Evolutionary conservation across 1,140 invertebrate species (phyloP).

Genomic region (Drosophila orena): DNA sequence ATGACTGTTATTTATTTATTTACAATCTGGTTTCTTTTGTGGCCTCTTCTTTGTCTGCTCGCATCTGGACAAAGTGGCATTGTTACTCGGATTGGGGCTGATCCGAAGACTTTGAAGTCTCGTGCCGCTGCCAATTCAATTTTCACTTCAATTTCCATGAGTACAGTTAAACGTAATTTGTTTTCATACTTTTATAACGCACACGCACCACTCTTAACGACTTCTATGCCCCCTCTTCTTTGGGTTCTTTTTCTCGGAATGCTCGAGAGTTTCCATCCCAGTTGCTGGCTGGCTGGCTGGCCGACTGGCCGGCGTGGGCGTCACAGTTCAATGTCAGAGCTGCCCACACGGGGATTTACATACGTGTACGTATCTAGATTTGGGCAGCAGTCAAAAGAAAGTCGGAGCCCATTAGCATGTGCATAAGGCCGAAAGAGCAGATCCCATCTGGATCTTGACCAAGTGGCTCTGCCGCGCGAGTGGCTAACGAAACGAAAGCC

Average conservation of each 20-base stretch:
- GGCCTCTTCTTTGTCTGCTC: slow-evolving; percentile 22
- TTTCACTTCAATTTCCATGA: slow-evolving; percentile 67
- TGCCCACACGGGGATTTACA: slow-evolving; percentile 40
- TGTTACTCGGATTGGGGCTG: slow-evolving; percentile 55
- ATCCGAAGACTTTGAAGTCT: slow-evolving; percentile 45
- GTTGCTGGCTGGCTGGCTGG: background rate
- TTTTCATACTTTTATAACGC: slow-evolving; percentile 57
- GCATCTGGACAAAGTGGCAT: slow-evolving; percentile 66
- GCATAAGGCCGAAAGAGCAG: background rate
- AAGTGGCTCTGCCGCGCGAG: slow-evolving; percentile 11
- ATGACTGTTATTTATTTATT: slow-evolving; percentile 42
- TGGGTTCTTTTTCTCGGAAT: slow-evolving; percentile 17
- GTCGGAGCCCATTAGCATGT: slow-evolving; percentile 69
- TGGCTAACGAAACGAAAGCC: slow-evolving; percentile 10
- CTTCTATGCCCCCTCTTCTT: slow-evolving; percentile 22
- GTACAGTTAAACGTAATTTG: slow-evolving; percentile 76
- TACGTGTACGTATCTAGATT: slow-evolving; percentile 52
- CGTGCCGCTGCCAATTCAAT: slow-evolving; percentile 77
- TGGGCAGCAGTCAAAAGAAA: slow-evolving; percentile 54
- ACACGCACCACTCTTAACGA: slow-evolving; percentile 30
- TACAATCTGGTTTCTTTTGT: slow-evolving; percentile 48
- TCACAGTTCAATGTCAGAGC: slow-evolving; percentile 56
- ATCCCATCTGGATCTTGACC: slow-evolving; percentile 32
- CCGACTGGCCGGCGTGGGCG: slow-evolving; percentile 21
- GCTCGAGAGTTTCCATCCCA: slow-evolving; percentile 1